Conservation (phyloP, 64 coral and sea anemone genomes). For the Stichodactyla helianthus region DNA sequence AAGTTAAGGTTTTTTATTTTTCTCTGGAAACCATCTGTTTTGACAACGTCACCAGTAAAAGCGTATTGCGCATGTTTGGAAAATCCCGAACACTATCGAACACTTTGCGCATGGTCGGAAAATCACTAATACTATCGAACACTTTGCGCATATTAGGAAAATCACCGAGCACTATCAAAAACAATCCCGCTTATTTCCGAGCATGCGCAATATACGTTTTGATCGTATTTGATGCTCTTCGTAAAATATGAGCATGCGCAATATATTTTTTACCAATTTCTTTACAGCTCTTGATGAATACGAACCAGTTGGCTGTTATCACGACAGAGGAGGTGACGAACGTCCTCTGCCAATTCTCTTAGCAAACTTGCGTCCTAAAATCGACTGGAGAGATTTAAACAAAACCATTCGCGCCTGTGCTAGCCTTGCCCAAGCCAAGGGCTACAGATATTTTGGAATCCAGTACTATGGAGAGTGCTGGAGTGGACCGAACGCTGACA, state of each 20-base stretch:
- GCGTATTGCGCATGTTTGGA: too few relatives aligned
- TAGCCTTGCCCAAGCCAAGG: constrained; percentile 15
- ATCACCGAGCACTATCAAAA: too few relatives aligned
- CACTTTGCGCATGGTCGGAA: too few relatives aligned
- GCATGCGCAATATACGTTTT: too few relatives aligned
- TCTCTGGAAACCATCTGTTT: too few relatives aligned
- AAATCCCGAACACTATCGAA: too few relatives aligned
- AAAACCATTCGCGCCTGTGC: constrained; percentile 45
- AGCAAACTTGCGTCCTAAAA: constrained; percentile 5
- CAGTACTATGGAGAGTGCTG: constrained; percentile 79
- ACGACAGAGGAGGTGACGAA: not conserved
- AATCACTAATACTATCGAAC: too few relatives aligned
- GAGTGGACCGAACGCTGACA: constrained; percentile 43
- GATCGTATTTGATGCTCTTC: too few relatives aligned
- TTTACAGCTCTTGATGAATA: not conserved
- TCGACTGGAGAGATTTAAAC: constrained; percentile 43
- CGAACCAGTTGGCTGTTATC: constrained; percentile 33
- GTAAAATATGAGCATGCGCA: not conserved
- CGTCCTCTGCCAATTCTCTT: constrained; percentile 39
- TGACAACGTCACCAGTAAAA: too few relatives aligned
- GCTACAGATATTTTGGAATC: constrained; percentile 52
- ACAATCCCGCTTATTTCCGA: too few relatives aligned
- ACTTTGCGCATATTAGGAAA: too few relatives aligned
- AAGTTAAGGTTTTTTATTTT: too few relatives aligned
- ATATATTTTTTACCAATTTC: not conserved